Evolutionary conservation across 2,888 invertebrate genomes (phyloP), one percentile per base, ranked within the genome.

Genomic region (Lacanobia oleracea): DNA sequence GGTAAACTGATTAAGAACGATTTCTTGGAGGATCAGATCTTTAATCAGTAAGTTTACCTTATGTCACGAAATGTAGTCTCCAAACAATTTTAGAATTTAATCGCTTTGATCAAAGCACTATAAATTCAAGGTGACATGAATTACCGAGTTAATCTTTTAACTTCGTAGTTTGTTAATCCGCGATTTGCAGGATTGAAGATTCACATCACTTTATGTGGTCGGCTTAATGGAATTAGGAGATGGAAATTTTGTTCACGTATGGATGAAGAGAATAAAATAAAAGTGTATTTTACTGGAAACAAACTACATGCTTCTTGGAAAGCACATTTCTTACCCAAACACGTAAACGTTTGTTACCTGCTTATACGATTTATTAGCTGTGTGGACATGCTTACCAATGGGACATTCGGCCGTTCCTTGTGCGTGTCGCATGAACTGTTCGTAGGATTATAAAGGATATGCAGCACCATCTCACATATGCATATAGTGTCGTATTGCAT

Each of bases 271-370:
- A 14, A 63, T 62, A 57, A 68, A 62, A 57, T 10, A 27, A 66
- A 63, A 63, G 10, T 60, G 40, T 62, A 65, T 33, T 62, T 53
- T 45, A 33, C 21, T 43, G 48, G 65, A 74, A n/a, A 65, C 43
- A 40, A 64, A 37, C n/a, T 33, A 40, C 50, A 57, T 62, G 59
- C 56, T 71, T 79, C 82, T 77, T 0, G 23, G 77, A 81, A 77
- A 61, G 5, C 43, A 5, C 50, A 51, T 81, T 69, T 63, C 53
- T 75, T 81, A 68, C 48, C 40, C 40, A 48, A 51, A 59, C 67
- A 64, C 56, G 71, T 71, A 61, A 64, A 61, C 10, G 53, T 64
- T 65, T 67, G 43, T 54, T 48, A 48, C 18, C 8, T 48, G 18
- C 18, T 2, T 48, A 57, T n/a, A 53, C 51, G 37, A 72, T 81